These are phyloP conservation scores for Macrosteles quadrilineatus DNA, from an alignment of 1,140 invertebrate genomes.

Conservation along the genomic window DNA sequence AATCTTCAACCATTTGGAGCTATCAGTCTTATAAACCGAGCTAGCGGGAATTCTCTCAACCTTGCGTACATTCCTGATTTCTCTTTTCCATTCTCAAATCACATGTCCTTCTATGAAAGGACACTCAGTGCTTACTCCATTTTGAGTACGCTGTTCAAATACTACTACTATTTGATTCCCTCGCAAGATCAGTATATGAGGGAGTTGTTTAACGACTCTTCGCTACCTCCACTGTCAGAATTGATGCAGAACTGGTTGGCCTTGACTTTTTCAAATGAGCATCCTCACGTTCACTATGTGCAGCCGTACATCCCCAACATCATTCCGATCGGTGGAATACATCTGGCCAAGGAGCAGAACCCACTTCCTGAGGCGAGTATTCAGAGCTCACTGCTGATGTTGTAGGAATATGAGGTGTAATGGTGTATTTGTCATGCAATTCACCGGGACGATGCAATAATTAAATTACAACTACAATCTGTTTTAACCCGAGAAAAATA, in stretches of 20 bases:
- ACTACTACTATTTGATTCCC: background rate
- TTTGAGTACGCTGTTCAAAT: background rate
- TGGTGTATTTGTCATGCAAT: too few species aligned
- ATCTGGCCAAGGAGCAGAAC: background rate
- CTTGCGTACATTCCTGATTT: slow-evolving; percentile 6
- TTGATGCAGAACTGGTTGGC: background rate
- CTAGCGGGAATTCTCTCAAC: background rate
- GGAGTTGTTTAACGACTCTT: slow-evolving; percentile 7
- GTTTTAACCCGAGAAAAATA: too few species aligned
- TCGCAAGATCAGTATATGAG: background rate
- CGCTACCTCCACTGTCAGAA: background rate
- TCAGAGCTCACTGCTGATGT: too few species aligned
- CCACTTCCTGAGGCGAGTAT: background rate
- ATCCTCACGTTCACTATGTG: background rate
- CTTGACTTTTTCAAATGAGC: slow-evolving; percentile 12
- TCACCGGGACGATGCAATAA: too few species aligned
- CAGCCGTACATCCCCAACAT: slow-evolving; percentile 18
- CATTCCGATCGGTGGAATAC: slow-evolving; percentile 8
- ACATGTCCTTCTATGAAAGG: slow-evolving; percentile 13
- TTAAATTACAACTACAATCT: too few species aligned
- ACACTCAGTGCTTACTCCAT: background rate
- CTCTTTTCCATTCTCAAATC: background rate
- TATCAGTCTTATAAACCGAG: background rate
- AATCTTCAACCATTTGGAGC: slow-evolving; percentile 10
- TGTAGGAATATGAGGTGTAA: too few species aligned